Percentiles rank a stretch among this genome's conserved stretches.
These are phyloP conservation scores for Drosophila antonietae DNA, from an alignment of 2,888 invertebrate genomes.

Conservation along the genomic window DNA sequence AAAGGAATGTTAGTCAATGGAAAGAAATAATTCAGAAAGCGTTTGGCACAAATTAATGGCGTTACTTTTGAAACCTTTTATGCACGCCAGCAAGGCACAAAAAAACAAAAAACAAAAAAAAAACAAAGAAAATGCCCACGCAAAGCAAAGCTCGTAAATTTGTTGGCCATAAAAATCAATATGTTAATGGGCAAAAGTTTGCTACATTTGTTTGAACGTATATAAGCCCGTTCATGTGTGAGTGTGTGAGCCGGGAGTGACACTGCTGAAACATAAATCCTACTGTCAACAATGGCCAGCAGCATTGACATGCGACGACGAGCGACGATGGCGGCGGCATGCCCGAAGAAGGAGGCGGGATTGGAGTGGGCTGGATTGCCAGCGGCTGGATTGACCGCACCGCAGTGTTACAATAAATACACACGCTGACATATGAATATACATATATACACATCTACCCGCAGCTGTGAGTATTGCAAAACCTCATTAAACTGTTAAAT, in stretches of 20 bases:
- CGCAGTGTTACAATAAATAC: conserved; percentile 71
- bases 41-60: conserved; percentile 72
- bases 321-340: conserved; percentile 21
- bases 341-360: conserved; percentile 29
- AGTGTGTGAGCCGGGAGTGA: conserved; percentile 44
- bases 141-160: conserved; percentile 70
- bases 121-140: conserved; percentile 35
- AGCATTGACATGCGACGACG: conserved; percentile 70
- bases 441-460: conserved; percentile 38
- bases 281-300: conserved; percentile 76
- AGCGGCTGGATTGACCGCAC: conserved; percentile 62
- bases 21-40: conserved; percentile 60
- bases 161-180: conserved; percentile 76
- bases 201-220: conserved; percentile 42
- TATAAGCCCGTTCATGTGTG: conserved; percentile 18
- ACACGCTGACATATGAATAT: conserved; percentile 60
- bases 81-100: conserved; percentile 48
- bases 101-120: conserved; percentile 6
- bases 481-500: conserved; percentile 80
- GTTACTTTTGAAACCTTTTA: conserved; percentile 76
- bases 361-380: conserved; percentile 19
- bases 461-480: conserved; percentile 64
- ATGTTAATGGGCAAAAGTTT: conserved; percentile 76
- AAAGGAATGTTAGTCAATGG: conserved; percentile 29
- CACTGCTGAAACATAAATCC: conserved; percentile 78